These are phyloP conservation scores for Sphinx pinastri DNA, from an alignment of 2,888 invertebrate species.

Conservation along the genomic window DNA sequence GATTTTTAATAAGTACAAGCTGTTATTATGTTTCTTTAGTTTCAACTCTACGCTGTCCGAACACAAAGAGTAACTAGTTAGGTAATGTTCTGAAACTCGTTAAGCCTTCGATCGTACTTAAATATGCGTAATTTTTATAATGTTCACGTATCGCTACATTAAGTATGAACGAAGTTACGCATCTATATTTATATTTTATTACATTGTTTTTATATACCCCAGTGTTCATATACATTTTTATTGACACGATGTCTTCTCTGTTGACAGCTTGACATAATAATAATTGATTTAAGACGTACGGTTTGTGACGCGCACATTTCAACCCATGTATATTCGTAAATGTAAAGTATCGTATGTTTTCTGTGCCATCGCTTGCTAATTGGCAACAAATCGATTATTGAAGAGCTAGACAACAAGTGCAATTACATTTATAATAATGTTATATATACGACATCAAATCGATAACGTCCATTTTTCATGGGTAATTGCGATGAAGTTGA, in stretches of 20 bases:
- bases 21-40: slow-evolving; percentile 57
- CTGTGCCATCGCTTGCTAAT: slow-evolving; percentile 26
- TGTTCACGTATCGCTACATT: background rate
- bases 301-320: slow-evolving; percentile 17
- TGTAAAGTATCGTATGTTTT: slow-evolving; percentile 21
- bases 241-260: background rate
- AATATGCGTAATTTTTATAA: slow-evolving; percentile 14
- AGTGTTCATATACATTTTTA: slow-evolving; percentile 5
- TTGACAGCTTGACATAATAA: slow-evolving; percentile 16
- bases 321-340: slow-evolving; percentile 15
- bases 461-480: slow-evolving; percentile 73
- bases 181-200: slow-evolving; percentile 10
- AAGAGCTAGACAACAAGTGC: slow-evolving; percentile 63
- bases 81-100: slow-evolving; percentile 30
- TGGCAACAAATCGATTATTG: slow-evolving; percentile 24
- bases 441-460: slow-evolving; percentile 59
- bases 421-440: slow-evolving; percentile 71
- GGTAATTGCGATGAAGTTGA: slow-evolving; percentile 58
- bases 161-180: slow-evolving; percentile 16
- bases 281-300: slow-evolving; percentile 14
- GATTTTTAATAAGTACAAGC: slow-evolving; percentile 71
- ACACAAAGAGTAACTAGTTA: slow-evolving; percentile 36
- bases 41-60: slow-evolving; percentile 48
- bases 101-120: slow-evolving; percentile 27
- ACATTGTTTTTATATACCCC: slow-evolving; percentile 22